Evolutionary conservation across 2,888 invertebrate genomes (phyloP), one percentile per base, ranked within the genome.

Genomic region (Plagiodera versicolora): DNA sequence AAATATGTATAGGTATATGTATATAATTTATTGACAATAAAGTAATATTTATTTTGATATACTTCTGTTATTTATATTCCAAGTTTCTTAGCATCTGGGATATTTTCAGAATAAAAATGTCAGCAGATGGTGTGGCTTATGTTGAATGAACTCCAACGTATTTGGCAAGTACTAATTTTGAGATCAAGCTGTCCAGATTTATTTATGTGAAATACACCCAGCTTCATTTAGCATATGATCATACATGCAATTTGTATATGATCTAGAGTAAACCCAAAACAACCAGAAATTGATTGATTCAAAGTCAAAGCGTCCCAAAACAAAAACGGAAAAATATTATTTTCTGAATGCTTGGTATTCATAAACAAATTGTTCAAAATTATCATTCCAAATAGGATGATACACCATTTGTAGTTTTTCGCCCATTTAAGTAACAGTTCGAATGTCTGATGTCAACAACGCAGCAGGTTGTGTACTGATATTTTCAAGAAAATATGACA

Each of bases 21-120:
- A 60, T 69, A 68, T 71, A 71, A 70, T 70, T 65, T 71, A 70
- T 71, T 72, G 70, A 69, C 70, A 69, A 70, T 70, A 68, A 69
- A 68, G 63, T 62, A 59, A 63, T 70, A 71, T 72, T 72, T 70
- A 71, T 71, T 71, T 71, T 70, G 67, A 67, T 66, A 54, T 57
- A 20, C 45, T 57, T 65, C 67, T 68, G 59, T 64, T 60, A 66
- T 70, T 46, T 20, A 68, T 66, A 63, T 54, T 53, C 53, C 57
- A 49, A 52, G 48, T 51, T 62, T 63, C 67, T 67, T 70, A 70
- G 69, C 72, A 70, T 63, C 66, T 65, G 65, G 64, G 66, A 63
- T 68, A 67, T 64, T 68, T 65, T 56, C 52, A 39, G 54, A 50
- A 61, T 66, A 64, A 68, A 69, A 67, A 70, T 56, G 58, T 61